These are phyloP conservation scores for Phalacrocorax aristotelis DNA, from an alignment of 2,113 vertebrate genomes.

Conservation along the genomic window DNA sequence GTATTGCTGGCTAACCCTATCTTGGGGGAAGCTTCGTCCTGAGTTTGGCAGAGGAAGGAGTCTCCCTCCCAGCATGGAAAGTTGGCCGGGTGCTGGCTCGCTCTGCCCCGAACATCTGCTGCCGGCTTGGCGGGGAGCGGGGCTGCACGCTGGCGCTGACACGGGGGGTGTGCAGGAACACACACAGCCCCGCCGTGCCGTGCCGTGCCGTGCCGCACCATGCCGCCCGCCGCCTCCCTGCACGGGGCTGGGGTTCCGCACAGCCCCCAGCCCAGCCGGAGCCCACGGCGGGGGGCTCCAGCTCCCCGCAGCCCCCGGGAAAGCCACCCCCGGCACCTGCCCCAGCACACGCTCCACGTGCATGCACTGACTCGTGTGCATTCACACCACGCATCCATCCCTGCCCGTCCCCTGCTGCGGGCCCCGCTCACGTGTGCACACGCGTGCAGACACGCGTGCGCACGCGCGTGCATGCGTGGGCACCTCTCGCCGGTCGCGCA, in stretches of 20 bases:
- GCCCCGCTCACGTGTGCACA: background rate
- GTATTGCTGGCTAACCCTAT: slow-evolving; percentile 7
- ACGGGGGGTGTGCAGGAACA: background rate
- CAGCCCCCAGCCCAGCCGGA: background rate
- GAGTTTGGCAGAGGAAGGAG: slow-evolving; percentile 47
- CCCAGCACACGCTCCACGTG: rapidly evolving
- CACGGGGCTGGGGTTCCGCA: background rate
- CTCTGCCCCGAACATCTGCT: slow-evolving; percentile 58
- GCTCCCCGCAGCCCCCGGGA: rapidly evolving
- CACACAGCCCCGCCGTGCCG: background rate
- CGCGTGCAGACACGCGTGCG: rapidly evolving
- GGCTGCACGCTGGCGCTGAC: background rate
- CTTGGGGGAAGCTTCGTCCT: slow-evolving; percentile 2
- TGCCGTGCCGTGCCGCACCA: no score
- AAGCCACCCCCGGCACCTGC: background rate
- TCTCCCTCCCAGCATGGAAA: slow-evolving; percentile 58
- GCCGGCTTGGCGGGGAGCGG: background rate
- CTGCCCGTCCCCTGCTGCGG: rapidly evolving
- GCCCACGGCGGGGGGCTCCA: background rate
- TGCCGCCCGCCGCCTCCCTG: background rate
- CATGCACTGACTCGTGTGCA: rapidly evolving
- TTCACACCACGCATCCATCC: rapidly evolving
- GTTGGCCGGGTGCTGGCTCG: background rate
- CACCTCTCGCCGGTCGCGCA: rapidly evolving
- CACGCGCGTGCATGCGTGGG: rapidly evolving